Percentiles rank a stretch among this genome's conserved stretches.
Conservation (phyloP, 2,888 invertebrate genomes). For the Epistrophe grossulariae region DNA sequence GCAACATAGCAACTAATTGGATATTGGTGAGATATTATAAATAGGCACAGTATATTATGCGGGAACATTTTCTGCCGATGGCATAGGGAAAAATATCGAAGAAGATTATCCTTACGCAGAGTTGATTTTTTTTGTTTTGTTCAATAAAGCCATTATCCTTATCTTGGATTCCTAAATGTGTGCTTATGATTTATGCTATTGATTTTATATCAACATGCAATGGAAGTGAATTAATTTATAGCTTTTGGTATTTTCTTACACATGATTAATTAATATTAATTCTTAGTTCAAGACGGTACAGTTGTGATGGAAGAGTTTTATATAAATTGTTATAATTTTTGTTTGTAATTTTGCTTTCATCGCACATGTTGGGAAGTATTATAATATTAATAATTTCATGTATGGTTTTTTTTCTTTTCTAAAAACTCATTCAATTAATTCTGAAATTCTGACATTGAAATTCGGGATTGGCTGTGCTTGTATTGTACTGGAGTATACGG, state of each 20-base stretch:
- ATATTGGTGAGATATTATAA: conserved; percentile 42
- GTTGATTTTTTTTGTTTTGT: conserved; percentile 5
- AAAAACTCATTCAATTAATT: too few species aligned
- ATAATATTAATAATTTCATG: too few species aligned
- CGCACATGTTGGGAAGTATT: too few species aligned
- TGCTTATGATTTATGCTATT: conserved; percentile 53
- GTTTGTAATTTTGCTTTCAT: too few species aligned
- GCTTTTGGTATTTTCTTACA: background rate
- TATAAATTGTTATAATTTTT: background rate
- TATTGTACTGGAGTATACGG: too few species aligned
- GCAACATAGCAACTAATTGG: conserved; percentile 37
- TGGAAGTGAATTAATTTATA: conserved; percentile 43
- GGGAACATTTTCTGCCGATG: background rate
- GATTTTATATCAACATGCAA: conserved; percentile 48
- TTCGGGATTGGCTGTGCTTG: too few species aligned
- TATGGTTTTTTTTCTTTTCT: too few species aligned
- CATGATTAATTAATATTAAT: conserved; percentile 14
- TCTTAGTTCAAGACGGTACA: background rate
- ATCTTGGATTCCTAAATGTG: conserved; percentile 48
- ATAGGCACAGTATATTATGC: background rate
- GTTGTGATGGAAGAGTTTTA: background rate
- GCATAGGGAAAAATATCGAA: background rate
- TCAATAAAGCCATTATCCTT: conserved; percentile 45
- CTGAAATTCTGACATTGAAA: too few species aligned
- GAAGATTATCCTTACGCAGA: conserved; percentile 2